Evolutionary conservation across 2,888 invertebrate genomes (phyloP).

Genomic region (Biston betularia): DNA sequence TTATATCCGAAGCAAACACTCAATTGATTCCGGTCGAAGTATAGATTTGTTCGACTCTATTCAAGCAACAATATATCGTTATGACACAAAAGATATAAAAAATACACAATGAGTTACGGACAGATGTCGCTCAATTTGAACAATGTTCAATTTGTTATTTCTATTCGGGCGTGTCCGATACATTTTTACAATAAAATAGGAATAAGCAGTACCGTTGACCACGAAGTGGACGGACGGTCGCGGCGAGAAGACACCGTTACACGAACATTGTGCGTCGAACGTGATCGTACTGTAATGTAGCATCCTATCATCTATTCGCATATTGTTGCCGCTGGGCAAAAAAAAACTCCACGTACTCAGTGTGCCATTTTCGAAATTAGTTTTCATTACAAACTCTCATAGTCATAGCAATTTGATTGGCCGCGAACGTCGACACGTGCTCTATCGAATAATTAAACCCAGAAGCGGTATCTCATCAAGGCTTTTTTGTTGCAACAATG

Average conservation of each 20-base stretch:
- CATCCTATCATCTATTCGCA: slow-evolving; percentile 59
- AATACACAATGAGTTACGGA: slow-evolving; percentile 56
- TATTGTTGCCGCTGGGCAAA: slow-evolving; percentile 55
- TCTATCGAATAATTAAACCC: slow-evolving; percentile 33
- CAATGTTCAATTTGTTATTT: slow-evolving; percentile 70
- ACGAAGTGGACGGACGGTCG: slow-evolving; percentile 58
- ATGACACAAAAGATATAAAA: slow-evolving; percentile 56
- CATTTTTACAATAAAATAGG: slow-evolving; percentile 70
- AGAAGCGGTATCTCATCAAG: slow-evolving; percentile 31
- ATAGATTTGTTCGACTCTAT: slow-evolving; percentile 43
- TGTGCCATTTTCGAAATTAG: slow-evolving; percentile 44
- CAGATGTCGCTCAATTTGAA: slow-evolving; percentile 60
- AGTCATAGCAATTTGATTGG: slow-evolving; percentile 36
- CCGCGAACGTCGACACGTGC: slow-evolving; percentile 27
- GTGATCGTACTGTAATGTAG: slow-evolving; percentile 69
- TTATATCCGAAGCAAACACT: slow-evolving; percentile 22
- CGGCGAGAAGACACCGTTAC: slow-evolving; percentile 64
- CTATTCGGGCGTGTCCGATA: slow-evolving; percentile 58
- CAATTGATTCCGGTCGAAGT: slow-evolving; percentile 34
- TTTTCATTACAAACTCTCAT: slow-evolving; percentile 42
- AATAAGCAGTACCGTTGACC: slow-evolving; percentile 71
- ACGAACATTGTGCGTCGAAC: slow-evolving; percentile 69
- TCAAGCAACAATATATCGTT: slow-evolving; percentile 56
- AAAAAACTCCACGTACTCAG: slow-evolving; percentile 35
- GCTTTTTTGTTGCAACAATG: slow-evolving; percentile 28